A percentile compares a stretch with the other conserved stretches of the same genome.
These are phyloP conservation scores for Sebastes ruberrimus DNA, from an alignment of 2,797 vertebrate genomes.

Conservation along the genomic window DNA sequence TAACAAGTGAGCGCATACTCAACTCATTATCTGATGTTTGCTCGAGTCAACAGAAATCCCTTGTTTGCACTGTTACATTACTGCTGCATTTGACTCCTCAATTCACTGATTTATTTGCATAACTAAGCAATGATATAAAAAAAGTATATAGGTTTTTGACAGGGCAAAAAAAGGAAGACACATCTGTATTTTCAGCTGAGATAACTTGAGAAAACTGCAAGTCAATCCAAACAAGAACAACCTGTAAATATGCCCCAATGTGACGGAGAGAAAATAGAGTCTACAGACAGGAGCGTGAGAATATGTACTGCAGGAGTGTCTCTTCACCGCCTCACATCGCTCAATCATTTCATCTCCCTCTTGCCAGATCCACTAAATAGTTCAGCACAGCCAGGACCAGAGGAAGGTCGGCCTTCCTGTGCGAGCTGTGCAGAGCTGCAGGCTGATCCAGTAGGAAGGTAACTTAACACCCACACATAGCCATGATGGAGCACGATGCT, in stretches of 20 bases:
- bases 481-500: background rate
- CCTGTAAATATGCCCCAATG: background rate
- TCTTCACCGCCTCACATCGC: background rate
- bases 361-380: conserved; percentile 26
- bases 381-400: conserved; percentile 17
- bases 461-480: conserved; percentile 50
- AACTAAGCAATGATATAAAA: background rate
- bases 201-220: background rate
- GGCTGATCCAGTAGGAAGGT: conserved; percentile 38
- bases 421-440: conserved; percentile 19
- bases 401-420: conserved; percentile 26
- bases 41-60: background rate
- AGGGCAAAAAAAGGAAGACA: background rate
- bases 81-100: background rate
- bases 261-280: background rate
- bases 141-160: background rate
- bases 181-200: background rate
- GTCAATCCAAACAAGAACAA: background rate
- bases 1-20: background rate
- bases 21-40: conserved; percentile 1
- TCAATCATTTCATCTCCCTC: conserved; percentile 23
- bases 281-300: background rate
- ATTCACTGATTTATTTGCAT: background rate
- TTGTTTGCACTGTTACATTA: background rate
- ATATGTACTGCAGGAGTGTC: background rate